Evolutionary conservation across 2,888 invertebrate genomes (phyloP).

Genomic region (Ormia ochracea): DNA sequence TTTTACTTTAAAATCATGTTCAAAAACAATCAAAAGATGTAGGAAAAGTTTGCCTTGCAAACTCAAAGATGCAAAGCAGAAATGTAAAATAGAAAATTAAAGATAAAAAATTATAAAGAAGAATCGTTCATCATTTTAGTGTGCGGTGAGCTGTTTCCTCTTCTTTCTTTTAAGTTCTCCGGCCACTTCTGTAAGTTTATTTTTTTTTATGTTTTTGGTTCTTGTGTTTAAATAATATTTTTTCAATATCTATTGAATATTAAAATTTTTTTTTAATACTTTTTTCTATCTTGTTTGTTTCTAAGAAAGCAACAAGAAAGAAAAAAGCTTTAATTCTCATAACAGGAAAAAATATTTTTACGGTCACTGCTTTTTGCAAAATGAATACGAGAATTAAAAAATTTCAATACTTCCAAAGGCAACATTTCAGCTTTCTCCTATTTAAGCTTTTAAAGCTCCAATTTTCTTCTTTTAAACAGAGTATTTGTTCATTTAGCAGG

Average conservation of each 20-base stretch:
- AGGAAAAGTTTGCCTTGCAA: conserved; percentile 22
- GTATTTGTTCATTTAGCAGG: too few relatives aligned
- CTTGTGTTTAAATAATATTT: not conserved
- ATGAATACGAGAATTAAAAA: too few relatives aligned
- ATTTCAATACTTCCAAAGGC: too few relatives aligned
- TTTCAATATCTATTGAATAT: too few relatives aligned
- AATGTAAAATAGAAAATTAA: not conserved
- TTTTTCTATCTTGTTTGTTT: not conserved
- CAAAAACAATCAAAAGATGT: conserved; percentile 25
- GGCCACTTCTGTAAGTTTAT: too few relatives aligned
- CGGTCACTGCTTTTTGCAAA: not conserved
- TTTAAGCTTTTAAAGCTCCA: too few relatives aligned
- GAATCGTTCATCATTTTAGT: conserved; percentile 45
- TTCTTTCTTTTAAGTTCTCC: not conserved
- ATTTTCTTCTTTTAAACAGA: too few relatives aligned
- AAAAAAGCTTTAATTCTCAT: not conserved
- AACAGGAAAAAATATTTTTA: not conserved
- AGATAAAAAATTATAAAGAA: conserved; percentile 22
- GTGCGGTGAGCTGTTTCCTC: not conserved
- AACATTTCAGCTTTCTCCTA: too few relatives aligned
- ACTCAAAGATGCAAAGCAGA: not conserved
- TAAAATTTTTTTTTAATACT: too few relatives aligned
- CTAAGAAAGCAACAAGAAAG: not conserved
- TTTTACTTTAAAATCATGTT: conserved; percentile 33
- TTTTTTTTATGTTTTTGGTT: too few relatives aligned